Conservation (phyloP, 2,888 invertebrate genomes). For the Cepaea hortensis region DNA sequence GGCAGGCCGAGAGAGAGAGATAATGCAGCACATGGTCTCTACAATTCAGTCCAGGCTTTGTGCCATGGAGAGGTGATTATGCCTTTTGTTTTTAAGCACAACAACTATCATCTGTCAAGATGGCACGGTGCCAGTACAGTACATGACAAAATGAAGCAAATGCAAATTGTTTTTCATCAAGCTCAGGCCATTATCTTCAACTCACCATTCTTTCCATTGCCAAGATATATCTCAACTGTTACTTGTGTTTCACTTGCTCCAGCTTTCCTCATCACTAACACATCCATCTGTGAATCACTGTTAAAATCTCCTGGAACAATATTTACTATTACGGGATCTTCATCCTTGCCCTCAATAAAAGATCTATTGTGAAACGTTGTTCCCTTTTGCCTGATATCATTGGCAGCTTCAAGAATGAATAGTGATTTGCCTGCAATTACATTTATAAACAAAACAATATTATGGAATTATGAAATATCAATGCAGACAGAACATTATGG, state of each 20-base stretch:
- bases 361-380: constrained; percentile 50
- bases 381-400: constrained; percentile 54
- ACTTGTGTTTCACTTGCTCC: constrained; percentile 44
- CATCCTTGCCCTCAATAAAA: constrained; percentile 52
- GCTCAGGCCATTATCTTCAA: neutral
- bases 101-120: no score
- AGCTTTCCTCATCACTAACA: constrained; percentile 81
- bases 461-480: no score
- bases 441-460: neutral
- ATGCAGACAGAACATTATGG: no score
- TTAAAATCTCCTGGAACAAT: constrained; percentile 95
- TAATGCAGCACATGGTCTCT: no score
- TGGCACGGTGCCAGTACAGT: no score
- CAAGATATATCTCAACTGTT: constrained; percentile 63
- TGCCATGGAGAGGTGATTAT: no score
- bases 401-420: constrained; percentile 59
- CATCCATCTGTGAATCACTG: constrained; percentile 95
- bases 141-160: neutral
- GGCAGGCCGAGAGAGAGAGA: no score
- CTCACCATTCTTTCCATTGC: constrained; percentile 47
- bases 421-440: constrained; percentile 58
- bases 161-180: neutral
- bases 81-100: no score
- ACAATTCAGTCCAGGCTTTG: no score
- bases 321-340: constrained; percentile 78